phyloP scores from a whole-genome alignment of 1,140 invertebrate genomes.

The Theocolax elegans region DNA sequence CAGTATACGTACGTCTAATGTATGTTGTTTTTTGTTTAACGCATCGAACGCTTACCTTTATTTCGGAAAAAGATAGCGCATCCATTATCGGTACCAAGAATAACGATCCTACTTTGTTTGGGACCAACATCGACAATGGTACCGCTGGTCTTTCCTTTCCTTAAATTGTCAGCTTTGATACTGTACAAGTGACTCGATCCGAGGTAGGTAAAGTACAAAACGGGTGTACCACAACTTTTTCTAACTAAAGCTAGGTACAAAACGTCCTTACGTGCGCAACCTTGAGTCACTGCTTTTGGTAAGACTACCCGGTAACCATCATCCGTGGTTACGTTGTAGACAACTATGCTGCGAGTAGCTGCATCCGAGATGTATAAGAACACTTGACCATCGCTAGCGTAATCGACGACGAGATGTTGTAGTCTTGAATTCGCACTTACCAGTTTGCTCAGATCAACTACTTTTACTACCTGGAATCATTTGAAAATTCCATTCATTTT shows the following conservation, averaged over 20 bases:
- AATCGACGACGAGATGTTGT: conserved; percentile 72
- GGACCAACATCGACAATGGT: conserved; percentile 70
- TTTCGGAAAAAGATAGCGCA: conserved; percentile 70
- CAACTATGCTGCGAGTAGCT: conserved; percentile 71
- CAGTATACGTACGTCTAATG: too few species aligned
- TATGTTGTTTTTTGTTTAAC: too few species aligned
- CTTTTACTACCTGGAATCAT: conserved; percentile 66
- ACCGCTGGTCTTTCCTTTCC: conserved; percentile 66
- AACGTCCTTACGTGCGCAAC: conserved; percentile 65
- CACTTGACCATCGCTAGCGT: conserved; percentile 63
- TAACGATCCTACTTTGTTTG: conserved; percentile 68
- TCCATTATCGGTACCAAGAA: conserved; percentile 74
- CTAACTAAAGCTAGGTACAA: conserved; percentile 70
- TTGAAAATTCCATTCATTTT: too few species aligned
- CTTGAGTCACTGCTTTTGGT: conserved; percentile 65
- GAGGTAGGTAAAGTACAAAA: conserved; percentile 72
- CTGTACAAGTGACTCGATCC: conserved; percentile 69
- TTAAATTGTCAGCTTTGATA: conserved; percentile 69
- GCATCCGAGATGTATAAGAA: conserved; percentile 75
- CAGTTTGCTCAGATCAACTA: conserved; percentile 69
- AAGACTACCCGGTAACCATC: conserved; percentile 69
- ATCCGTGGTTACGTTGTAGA: conserved; percentile 70
- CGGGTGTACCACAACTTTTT: conserved; percentile 63
- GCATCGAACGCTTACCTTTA: conserved; percentile 59
- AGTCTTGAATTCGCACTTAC: conserved; percentile 66